Evolutionary conservation across 2,888 invertebrate species (phyloP), one percentile per base, ranked within the genome.

Genomic region (Catocala sponsa): DNA sequence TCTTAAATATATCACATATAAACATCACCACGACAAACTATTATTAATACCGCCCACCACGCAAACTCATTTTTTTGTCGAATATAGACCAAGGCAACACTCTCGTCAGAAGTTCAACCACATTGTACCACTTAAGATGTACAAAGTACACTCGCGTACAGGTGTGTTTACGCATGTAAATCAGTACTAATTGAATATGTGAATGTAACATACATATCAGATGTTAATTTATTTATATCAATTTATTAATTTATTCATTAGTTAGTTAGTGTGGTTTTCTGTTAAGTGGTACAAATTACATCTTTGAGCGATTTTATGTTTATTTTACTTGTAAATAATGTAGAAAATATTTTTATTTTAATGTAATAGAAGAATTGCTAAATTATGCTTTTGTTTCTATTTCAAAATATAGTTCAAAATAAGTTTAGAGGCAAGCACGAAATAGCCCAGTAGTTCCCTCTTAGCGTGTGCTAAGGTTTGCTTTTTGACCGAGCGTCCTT

Each of bases 81-180:
- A 77, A 86, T 83, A 79, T 83, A 72, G 86, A 79, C 73, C 88
- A 87, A 88, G 88, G 88, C 61, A 57, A 78, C 58, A 60, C 65
- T 56, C 59, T 72, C 58, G 75, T 67, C 57, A 65, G 38, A 80
- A 82, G 80, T 82, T 79, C 73, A 68, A 70, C 70, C 63, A 69
- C 70, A 73, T 46, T 46, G 54, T 73, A 67, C 54, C 48, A 71
- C 55, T 56, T 50, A 56, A 52, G 70, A 74, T 64, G 62, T 58
- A 59, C 62, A 54, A 72, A 60, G 70, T 68, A 77, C 68, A 56
- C 12, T 64, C 53, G 59, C 63, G 54, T 32, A 65, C 61, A 73
- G 63, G 55, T 41, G 50, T 61, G 50, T 44, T 63, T 46, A 49
- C 43, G 32, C 15, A 5, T 59, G n/a, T 13, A 63, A 55, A 10